Evolutionary conservation across 2,888 invertebrate species (phyloP), one percentile per base, ranked within the genome.

Genomic region (Drosophila diplacantha): DNA sequence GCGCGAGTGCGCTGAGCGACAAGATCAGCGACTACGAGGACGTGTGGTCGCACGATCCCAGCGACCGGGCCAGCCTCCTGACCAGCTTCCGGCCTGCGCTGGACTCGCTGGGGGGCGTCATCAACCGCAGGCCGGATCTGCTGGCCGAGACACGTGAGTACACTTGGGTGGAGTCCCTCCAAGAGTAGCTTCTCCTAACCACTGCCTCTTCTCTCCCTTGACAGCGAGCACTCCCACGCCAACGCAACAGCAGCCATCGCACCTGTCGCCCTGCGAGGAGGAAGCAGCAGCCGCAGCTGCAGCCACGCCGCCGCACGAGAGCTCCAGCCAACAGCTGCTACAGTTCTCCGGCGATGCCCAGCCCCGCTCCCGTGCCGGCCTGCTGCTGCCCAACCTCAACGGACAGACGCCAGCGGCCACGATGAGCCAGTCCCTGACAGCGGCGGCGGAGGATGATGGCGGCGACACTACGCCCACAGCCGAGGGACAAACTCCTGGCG

Each of bases 21-120:
- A 97, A 97, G 89, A 93, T 95, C 44, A 96, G 96, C 79, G 97
- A 97, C 88, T 97, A 97, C 85, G 97, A 97, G 89, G 97, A 97
- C 86, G 93, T 97, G 76, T 97, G 97, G 97, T 92, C 93, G 69
- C 92, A 92, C 54, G 92, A 92, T 67, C 91, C 73, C 78, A 88
- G 77, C 88, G 90, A 89, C 64, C 90, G 91, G 69, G 90, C 91
- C 12, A 90, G 90, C 70, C 90, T 91, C 69, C 44, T 88, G 24
- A 86, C 86, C 26, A 88, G 87, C 68, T 88, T 88, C 68, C 86
- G 87, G 54, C 88, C 88, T 1, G 81, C 84, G 0, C 60, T 72
- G 32, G 83, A 82, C 14, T 44, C 35, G 3, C 46, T 52, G 24
- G 84, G 84, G 8, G 84, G 85, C 4, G 83, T 80, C 6, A 79